Evolutionary conservation across 1,140 invertebrate species (phyloP).

Genomic region (Drosophila sp.): DNA sequence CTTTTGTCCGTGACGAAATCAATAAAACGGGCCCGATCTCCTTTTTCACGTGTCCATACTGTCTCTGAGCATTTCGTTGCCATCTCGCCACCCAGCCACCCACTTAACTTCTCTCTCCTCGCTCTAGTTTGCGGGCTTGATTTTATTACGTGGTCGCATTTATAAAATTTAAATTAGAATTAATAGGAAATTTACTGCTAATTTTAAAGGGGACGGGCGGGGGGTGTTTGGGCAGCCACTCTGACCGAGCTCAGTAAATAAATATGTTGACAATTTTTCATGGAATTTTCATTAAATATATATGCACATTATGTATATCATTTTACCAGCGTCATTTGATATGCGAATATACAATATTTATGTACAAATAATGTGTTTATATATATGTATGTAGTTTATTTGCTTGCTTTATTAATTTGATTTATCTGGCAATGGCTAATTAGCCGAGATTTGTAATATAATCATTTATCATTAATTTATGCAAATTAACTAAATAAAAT

Average conservation of each 20-base stretch:
- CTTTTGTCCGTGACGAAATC: slow-evolving; percentile 55
- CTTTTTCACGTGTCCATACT: slow-evolving; percentile 38
- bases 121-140: slow-evolving; percentile 21
- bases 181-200: slow-evolving; percentile 36
- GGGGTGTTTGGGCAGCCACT: not conserved
- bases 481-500: slow-evolving; percentile 14
- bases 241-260: not conserved
- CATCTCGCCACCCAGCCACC: not conserved
- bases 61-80: slow-evolving; percentile 13
- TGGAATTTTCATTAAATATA: not conserved
- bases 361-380: not conserved
- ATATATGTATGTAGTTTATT: not conserved
- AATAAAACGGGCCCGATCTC: slow-evolving; percentile 61
- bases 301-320: not conserved
- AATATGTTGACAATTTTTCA: slow-evolving; percentile 4
- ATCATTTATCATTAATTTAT: slow-evolving; percentile 2
- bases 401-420: slow-evolving; percentile 3
- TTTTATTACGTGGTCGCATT: slow-evolving; percentile 44
- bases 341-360: not conserved
- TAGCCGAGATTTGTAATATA: slow-evolving; percentile 1
- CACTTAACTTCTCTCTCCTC: not conserved
- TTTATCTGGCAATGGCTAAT: slow-evolving; percentile 2
- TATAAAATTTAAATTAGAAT: slow-evolving; percentile 58
- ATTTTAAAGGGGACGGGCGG: slow-evolving; percentile 10
- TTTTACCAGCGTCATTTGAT: slow-evolving; percentile 57